Base-by-base conservation (phyloP, 2,113 vertebrate species). In the Perca flavescens region DNA sequence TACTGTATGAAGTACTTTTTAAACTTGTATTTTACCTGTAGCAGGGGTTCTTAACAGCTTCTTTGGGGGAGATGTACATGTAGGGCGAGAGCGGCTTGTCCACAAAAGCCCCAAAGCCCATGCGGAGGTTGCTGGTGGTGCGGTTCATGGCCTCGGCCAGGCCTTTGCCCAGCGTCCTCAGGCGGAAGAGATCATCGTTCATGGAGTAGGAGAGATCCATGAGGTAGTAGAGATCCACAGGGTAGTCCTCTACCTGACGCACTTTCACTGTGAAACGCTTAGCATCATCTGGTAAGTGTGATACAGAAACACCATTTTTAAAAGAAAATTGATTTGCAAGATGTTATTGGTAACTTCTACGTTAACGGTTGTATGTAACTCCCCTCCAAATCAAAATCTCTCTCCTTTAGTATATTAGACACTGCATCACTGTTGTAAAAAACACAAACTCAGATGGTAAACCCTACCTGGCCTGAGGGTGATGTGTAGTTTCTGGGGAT, bases 131-230 rank as follows among this genome's bases (percentile, higher is more conserved):
- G 91, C 97, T 99, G 89, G 98, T 99, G 83, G 97, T 96, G 74
- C 95, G 96, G 74, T 95, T 96, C 98, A 99, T 99, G 89, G 96
- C 95, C 0, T 92, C 94, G 7, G 97, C 97, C 84, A 99, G 90
- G 17, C 92, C 95, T 57, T 95, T 97, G 11, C 98, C 98, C 84
- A 99, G 91, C 7, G 93, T 96, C 80, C 96, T 96, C 87, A 99
- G 96, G 15, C 93, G 97, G 47, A 36, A 74, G 65, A 99, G 95
- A 69, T 99, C 98, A 0, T 99, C 98, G 19, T 97, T 97, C 98
- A 99, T 99, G 83, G 98, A 99, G 91, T 96, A 97, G 70, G 98
- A 99, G 63, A 99, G 92, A 81, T 99, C 98, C 98, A 99, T 99
- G 87, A 99, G 94, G 93, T 99, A 99, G 92, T 99, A 99, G 83